Evolutionary conservation across 2,113 vertebrate genomes (phyloP).

Genomic region (Meleagris gallopavo): DNA sequence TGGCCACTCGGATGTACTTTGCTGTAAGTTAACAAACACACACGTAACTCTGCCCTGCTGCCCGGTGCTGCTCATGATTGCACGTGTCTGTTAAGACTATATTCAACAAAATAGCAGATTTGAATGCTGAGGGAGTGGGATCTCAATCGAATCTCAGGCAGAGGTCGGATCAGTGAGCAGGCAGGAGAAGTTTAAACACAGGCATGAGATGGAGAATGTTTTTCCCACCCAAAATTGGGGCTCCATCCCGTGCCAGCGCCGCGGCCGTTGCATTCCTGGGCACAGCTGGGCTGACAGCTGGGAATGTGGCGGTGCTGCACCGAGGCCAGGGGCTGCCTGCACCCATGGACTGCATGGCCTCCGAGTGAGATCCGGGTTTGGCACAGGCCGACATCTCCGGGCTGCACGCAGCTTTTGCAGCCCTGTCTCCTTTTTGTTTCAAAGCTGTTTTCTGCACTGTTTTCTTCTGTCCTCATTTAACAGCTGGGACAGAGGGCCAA

Average conservation of each 20-base stretch:
- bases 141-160: neutral
- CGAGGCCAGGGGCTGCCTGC: neutral
- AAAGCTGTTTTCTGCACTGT: neutral
- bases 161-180: rapidly evolving
- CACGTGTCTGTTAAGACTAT: rapidly evolving
- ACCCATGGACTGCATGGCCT: neutral
- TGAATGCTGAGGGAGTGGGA: neutral
- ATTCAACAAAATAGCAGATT: neutral
- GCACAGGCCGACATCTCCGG: neutral
- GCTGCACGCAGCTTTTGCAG: neutral
- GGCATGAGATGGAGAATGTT: neutral
- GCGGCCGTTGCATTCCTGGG: neutral
- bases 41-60: neutral
- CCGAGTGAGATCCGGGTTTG: neutral
- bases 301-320: constrained; percentile 24
- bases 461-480: neutral
- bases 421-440: neutral
- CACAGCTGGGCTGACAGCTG: constrained; percentile 54
- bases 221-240: neutral
- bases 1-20: neutral
- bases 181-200: neutral
- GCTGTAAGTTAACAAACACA: neutral
- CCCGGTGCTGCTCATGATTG: neutral
- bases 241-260: neutral
- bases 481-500: neutral